These are phyloP conservation scores for Acrocephalus scirpaceus DNA, from an alignment of 2,797 vertebrate genomes.

Conservation along the genomic window DNA sequence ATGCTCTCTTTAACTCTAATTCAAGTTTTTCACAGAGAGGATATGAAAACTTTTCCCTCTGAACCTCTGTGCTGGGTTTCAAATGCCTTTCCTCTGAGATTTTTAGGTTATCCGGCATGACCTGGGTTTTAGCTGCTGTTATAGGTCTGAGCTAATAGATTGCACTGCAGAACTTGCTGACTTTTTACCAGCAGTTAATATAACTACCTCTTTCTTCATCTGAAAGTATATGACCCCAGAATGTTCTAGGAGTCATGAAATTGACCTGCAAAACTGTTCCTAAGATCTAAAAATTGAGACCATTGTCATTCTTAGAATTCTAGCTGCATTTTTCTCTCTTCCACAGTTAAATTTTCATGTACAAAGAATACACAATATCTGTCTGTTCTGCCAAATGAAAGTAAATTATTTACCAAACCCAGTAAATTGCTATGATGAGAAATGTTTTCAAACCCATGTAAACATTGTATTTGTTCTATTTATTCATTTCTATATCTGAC, in stretches of 20 bases:
- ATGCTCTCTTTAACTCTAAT: neutral
- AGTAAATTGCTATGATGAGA: neutral
- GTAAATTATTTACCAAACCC: neutral
- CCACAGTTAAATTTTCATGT: neutral
- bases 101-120: conserved; percentile 1
- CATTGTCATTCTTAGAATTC: neutral
- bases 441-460: neutral
- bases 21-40: neutral
- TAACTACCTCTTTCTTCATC: neutral
- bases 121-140: neutral
- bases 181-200: neutral
- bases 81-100: conserved; percentile 32
- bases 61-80: neutral
- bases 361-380: neutral
- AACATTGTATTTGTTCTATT: neutral
- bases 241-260: neutral
- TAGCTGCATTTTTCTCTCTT: neutral
- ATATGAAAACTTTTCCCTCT: neutral
- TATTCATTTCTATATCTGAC: neutral
- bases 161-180: conserved; percentile 7
- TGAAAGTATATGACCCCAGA: neutral
- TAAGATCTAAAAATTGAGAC: neutral
- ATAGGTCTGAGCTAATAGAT: neutral
- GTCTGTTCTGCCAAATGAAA: neutral
- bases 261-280: neutral